Evolutionary conservation across 2,113 vertebrate genomes (phyloP), one percentile per base, ranked within the genome.

Genomic region (Poecile atricapillus): DNA sequence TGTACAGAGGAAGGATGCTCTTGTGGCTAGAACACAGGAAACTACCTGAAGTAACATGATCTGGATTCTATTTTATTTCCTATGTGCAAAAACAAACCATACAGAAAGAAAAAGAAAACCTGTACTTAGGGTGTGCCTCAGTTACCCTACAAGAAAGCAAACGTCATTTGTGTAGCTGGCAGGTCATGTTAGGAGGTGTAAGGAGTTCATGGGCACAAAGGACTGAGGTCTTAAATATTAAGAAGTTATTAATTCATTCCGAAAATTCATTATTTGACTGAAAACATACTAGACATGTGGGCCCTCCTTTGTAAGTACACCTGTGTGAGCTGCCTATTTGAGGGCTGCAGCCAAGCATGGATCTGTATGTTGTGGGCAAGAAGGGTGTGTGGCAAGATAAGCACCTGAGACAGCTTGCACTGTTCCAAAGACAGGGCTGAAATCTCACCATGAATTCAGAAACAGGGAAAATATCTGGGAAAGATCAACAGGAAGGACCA

Each of bases 51-150:
- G 75, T 62, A 95, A 94, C 39, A 95, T 69, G 25, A 87, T 79
- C 62, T 95, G 75, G 37, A 89, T 91, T 87, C 55, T 68, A 21
- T 75, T 93, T 93, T 64, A 82, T 64, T 94, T 89, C 62, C 58
- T 62, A 87, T 19, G 31, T 24, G 56, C 39, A 83, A 84, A 91
- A 93, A 0, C 56, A 93, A 93, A 47, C 11, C 5, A 30, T 28
- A 56, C 23, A 87, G 43, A 43, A 81, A 63, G 63, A 77, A 50
- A 53, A 33, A 39, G 13, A n/a, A 77, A 85, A 53, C 22, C 23
- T 10, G 7, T 59, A 43, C 49, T 52, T 44, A 37, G 27, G 35
- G 64, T 59, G 31, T 89, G 81, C 49, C 84, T 81, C 80, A 55
- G 71, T 63, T 49, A 83, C 13, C 39, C 35, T 33, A n/a, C 20